phyloP scores from a whole-genome alignment of 2,113 vertebrate species.

The Catharus minimus region DNA sequence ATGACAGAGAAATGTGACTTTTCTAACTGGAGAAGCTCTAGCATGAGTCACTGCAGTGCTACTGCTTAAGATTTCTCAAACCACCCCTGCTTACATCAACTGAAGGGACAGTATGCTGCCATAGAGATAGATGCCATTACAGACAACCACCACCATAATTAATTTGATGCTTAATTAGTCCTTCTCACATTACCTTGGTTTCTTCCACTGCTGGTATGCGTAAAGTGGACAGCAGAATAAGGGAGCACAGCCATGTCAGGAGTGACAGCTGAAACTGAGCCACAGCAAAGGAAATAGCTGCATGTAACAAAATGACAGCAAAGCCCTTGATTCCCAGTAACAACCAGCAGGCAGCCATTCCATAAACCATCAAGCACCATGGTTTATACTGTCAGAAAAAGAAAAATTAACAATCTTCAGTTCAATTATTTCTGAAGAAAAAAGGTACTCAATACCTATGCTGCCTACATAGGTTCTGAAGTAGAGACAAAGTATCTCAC shows the following conservation, averaged over 20 bases:
- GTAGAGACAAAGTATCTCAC: not conserved
- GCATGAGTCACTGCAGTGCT: not conserved
- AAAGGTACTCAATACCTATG: not conserved
- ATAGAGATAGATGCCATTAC: not conserved
- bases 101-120: not conserved
- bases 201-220: conserved; percentile 84
- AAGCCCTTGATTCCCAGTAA: conserved; percentile 85
- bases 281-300: conserved; percentile 81
- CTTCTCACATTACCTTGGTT: conserved; percentile 78
- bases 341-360: conserved; percentile 82
- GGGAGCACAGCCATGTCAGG: conserved; percentile 84
- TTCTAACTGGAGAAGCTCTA: not conserved
- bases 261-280: conserved; percentile 80
- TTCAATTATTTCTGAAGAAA: not conserved
- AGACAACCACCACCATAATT: not conserved
- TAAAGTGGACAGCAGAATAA: conserved; percentile 84
- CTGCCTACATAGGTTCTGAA: not conserved
- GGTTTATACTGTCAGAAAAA: conserved; percentile 77
- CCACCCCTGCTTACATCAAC: not conserved
- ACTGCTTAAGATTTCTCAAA: not conserved
- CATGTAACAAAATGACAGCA: conserved; percentile 80
- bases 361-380: conserved; percentile 81
- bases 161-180: not conserved
- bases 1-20: not conserved
- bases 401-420: not conserved